Conservation (phyloP, 2,797 vertebrate genomes). For the Chelidonichthys spinosus region DNA sequence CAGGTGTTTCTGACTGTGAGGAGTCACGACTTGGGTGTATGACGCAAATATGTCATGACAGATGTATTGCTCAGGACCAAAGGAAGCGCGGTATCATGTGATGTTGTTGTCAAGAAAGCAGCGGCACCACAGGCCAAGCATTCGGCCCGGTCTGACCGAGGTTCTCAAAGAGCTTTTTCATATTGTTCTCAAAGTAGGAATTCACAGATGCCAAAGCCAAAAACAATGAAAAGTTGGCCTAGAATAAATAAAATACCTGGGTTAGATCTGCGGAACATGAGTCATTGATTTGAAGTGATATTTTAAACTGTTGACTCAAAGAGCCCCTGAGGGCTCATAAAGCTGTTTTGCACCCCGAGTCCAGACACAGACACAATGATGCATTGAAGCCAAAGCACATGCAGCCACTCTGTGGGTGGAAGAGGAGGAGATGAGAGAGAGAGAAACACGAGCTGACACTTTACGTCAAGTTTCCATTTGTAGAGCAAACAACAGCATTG, state of each 20-base stretch:
- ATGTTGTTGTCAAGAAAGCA: background rate
- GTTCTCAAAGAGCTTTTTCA: background rate
- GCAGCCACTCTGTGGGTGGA: constrained; percentile 51
- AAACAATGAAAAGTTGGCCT: background rate
- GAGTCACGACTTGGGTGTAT: background rate
- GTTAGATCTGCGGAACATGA: constrained; percentile 6
- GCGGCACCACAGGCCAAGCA: background rate
- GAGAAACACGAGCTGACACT: constrained; percentile 54
- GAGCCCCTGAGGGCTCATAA: constrained; percentile 15
- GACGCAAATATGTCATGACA: background rate
- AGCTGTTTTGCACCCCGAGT: background rate
- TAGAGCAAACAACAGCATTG: constrained; percentile 34
- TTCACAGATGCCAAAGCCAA: constrained; percentile 16
- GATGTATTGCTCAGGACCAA: background rate
- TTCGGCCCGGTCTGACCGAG: background rate
- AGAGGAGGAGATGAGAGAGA: constrained; percentile 51
- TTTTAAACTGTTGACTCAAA: constrained; percentile 33
- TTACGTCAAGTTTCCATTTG: constrained; percentile 54
- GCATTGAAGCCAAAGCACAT: constrained; percentile 38
- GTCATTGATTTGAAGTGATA: constrained; percentile 12
- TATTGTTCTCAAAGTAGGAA: background rate
- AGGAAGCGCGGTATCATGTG: background rate
- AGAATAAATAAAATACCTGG: constrained; percentile 9
- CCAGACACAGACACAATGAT: constrained; percentile 10
- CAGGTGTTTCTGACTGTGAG: background rate